Percentiles rank a stretch among this genome's conserved stretches.
Conservation (phyloP, 2,888 invertebrate genomes). For the Agrotis ipsilon region DNA sequence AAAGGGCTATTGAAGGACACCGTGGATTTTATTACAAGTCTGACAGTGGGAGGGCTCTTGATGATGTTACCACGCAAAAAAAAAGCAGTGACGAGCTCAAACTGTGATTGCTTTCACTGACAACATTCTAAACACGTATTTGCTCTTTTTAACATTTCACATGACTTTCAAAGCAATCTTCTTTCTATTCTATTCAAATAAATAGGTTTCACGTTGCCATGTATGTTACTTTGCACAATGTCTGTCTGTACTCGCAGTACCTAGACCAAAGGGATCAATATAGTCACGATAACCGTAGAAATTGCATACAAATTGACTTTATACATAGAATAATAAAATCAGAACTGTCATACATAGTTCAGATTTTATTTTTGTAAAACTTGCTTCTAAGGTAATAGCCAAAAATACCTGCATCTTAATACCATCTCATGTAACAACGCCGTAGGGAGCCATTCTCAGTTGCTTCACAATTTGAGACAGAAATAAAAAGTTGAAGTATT, state of each 20-base stretch:
- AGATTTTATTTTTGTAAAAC: background rate
- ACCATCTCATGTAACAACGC: conserved; percentile 32
- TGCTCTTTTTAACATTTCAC: background rate
- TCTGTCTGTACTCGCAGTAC: background rate
- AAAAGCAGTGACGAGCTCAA: background rate
- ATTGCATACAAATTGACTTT: background rate
- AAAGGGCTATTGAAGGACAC: too few species aligned
- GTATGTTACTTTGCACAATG: conserved; percentile 4
- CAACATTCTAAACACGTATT: background rate
- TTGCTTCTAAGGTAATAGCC: conserved; percentile 2
- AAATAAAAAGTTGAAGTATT: conserved; percentile 24
- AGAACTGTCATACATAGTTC: too few species aligned
- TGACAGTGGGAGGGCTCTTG: too few species aligned
- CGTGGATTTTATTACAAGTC: too few species aligned
- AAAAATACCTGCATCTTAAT: conserved; percentile 13
- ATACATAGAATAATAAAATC: background rate
- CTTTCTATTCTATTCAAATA: background rate
- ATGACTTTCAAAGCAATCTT: background rate
- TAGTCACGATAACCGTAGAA: background rate
- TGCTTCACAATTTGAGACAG: conserved; percentile 15
- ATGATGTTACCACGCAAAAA: too few species aligned
- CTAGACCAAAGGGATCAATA: background rate
- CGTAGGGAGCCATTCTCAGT: conserved; percentile 42
- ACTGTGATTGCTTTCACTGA: too few species aligned
- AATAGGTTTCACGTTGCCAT: background rate